phyloP scores from a whole-genome alignment of 2,888 invertebrate genomes.

The Himalopsyche japonica region DNA sequence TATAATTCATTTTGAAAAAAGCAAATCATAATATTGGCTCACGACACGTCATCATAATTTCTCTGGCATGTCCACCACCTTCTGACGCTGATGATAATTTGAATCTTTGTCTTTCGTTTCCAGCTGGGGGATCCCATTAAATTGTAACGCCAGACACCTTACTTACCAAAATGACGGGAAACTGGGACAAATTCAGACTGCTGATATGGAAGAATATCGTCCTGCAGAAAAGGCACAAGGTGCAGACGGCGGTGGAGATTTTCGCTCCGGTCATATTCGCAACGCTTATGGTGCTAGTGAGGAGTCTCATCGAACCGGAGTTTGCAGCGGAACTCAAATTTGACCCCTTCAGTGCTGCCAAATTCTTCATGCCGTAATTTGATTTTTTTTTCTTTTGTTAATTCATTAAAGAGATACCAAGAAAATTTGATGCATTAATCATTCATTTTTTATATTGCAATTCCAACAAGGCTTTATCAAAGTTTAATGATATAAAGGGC shows the following conservation, averaged over 20 bases:
- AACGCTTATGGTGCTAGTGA: conserved; percentile 68
- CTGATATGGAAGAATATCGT: conserved; percentile 85
- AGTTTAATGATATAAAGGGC: too few species aligned
- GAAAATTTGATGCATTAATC: too few species aligned
- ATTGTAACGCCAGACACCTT: conserved; percentile 13
- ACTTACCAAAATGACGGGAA: background rate
- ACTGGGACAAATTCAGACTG: conserved; percentile 66
- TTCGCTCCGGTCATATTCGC: conserved; percentile 69
- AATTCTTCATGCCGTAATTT: conserved; percentile 1
- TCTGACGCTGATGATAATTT: too few species aligned
- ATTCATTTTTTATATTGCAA: too few species aligned
- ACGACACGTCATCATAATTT: too few species aligned
- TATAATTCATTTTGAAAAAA: too few species aligned
- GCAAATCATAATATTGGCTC: too few species aligned
- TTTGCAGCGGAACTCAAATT: conserved; percentile 26
- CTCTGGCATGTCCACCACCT: too few species aligned
- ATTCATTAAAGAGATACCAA: too few species aligned
- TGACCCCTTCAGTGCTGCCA: conserved; percentile 12
- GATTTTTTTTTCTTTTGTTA: background rate
- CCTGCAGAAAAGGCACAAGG: conserved; percentile 72
- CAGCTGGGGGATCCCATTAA: background rate
- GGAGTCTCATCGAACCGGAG: conserved; percentile 67
- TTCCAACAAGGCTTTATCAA: too few species aligned
- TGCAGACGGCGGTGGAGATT: conserved; percentile 70
- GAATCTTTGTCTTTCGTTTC: background rate